Evolutionary conservation across 2,797 vertebrate species (phyloP).

Genomic region (Distichodus sexfasciatus): DNA sequence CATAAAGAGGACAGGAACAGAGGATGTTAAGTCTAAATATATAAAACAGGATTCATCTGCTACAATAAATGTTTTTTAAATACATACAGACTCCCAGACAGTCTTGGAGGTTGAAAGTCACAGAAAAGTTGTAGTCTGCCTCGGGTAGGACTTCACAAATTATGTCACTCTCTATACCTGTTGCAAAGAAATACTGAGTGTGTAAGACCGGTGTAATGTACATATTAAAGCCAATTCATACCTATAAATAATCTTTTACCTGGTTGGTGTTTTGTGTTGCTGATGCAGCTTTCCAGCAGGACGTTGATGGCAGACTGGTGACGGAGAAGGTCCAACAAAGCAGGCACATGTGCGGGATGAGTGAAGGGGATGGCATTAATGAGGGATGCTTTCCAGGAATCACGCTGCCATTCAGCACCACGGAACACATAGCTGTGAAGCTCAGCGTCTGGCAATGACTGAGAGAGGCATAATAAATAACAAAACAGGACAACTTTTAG

Average conservation of each 20-base stretch:
- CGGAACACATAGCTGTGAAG: slow-evolving; percentile 74
- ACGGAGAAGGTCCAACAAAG: slow-evolving; percentile 74
- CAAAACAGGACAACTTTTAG: background rate
- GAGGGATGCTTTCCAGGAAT: slow-evolving; percentile 56
- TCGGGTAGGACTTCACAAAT: slow-evolving; percentile 81
- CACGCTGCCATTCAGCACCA: slow-evolving; percentile 52
- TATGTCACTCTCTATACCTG: slow-evolving; percentile 64
- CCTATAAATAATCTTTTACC: slow-evolving; percentile 53
- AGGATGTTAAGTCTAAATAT: background rate
- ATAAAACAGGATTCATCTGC: background rate
- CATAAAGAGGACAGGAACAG: background rate
- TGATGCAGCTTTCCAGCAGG: slow-evolving; percentile 78
- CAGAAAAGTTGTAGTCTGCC: slow-evolving; percentile 72
- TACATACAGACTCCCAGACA: slow-evolving; percentile 77
- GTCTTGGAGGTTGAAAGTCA: slow-evolving; percentile 73
- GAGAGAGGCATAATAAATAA: background rate
- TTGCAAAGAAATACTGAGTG: background rate
- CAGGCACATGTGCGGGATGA: slow-evolving; percentile 74
- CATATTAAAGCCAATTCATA: background rate
- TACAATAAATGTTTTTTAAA: background rate
- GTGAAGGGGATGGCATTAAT: slow-evolving; percentile 77
- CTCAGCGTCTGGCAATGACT: slow-evolving; percentile 73
- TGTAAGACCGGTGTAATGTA: too few relatives aligned
- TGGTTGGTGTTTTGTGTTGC: slow-evolving; percentile 37
- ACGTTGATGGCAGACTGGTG: slow-evolving; percentile 76